A percentile compares a stretch with the other conserved stretches of the same genome.
These are phyloP conservation scores for Meriones unguiculatus DNA, from an alignment of 2,113 vertebrate genomes.

Conservation along the genomic window DNA sequence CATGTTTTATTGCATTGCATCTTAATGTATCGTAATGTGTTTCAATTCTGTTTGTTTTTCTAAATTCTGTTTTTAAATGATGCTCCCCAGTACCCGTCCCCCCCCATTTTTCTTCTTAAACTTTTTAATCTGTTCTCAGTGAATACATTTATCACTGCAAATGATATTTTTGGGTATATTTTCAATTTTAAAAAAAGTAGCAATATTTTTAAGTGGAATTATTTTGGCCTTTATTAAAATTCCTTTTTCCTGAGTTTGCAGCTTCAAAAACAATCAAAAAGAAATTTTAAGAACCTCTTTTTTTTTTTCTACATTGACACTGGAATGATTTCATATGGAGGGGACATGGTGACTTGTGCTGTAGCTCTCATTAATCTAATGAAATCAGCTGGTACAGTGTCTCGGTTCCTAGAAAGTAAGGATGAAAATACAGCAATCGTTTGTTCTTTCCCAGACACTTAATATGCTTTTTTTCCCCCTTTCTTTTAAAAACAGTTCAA, in stretches of 20 bases:
- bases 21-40: constrained; percentile 21
- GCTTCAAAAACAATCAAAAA: constrained; percentile 55
- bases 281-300: constrained; percentile 21
- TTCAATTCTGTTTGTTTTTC: not conserved
- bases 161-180: constrained; percentile 41
- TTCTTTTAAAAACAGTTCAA: constrained; percentile 92
- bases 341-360: not conserved
- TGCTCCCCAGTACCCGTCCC: not conserved
- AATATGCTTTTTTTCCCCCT: constrained; percentile 68
- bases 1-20: constrained; percentile 19
- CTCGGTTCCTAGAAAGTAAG: constrained; percentile 55
- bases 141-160: not conserved
- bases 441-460: not conserved
- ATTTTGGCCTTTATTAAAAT: constrained; percentile 41
- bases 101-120: constrained; percentile 27
- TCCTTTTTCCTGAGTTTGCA: constrained; percentile 37
- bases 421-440: not conserved
- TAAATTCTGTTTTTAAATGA: constrained; percentile 33
- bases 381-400: not conserved
- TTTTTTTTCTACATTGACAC: not conserved
- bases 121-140: constrained; percentile 40
- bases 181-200: not conserved
- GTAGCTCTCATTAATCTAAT: not conserved
- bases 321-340: constrained; percentile 20
- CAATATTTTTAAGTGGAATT: constrained; percentile 45